These are phyloP conservation scores for Cyanistes caeruleus DNA, from an alignment of 2,113 vertebrate species.

Conservation along the genomic window DNA sequence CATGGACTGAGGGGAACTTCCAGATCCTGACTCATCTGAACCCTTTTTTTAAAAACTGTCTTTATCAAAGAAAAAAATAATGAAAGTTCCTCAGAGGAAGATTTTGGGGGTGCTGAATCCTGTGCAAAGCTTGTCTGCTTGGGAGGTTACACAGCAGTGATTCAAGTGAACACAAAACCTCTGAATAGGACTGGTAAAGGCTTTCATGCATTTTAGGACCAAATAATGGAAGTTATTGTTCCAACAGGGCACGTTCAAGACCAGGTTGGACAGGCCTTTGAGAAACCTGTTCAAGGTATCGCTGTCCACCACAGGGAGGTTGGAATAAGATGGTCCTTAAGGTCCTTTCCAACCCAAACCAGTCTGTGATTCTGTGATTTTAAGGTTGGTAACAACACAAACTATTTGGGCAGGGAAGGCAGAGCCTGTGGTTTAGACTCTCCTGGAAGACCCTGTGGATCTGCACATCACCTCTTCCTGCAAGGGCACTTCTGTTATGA, in stretches of 20 bases:
- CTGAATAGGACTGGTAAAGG: not conserved
- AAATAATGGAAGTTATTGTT: not conserved
- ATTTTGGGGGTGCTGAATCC: not conserved
- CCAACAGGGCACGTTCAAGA: fast-evolving
- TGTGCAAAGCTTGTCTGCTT: not conserved
- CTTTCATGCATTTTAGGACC: not conserved
- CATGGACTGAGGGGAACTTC: not conserved
- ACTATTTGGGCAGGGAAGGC: not conserved
- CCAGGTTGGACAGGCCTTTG: not conserved
- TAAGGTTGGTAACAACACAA: not conserved
- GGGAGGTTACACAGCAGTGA: not conserved
- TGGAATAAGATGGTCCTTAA: not conserved
- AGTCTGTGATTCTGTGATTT: not conserved
- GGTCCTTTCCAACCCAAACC: not conserved
- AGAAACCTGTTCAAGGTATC: not conserved
- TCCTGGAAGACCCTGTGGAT: not conserved
- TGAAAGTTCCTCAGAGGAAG: not conserved
- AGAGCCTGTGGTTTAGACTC: not conserved
- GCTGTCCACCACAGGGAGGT: fast-evolving
- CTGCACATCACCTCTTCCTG: not conserved
- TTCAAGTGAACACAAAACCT: not conserved
- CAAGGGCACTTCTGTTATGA: not conserved
- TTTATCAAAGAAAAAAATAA: not conserved
- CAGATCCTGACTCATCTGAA: not conserved
- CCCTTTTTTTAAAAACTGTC: not conserved